Evolutionary conservation across 2,113 vertebrate species (phyloP), one percentile per base, ranked within the genome.

Genomic region (Amblyornis subalaris): DNA sequence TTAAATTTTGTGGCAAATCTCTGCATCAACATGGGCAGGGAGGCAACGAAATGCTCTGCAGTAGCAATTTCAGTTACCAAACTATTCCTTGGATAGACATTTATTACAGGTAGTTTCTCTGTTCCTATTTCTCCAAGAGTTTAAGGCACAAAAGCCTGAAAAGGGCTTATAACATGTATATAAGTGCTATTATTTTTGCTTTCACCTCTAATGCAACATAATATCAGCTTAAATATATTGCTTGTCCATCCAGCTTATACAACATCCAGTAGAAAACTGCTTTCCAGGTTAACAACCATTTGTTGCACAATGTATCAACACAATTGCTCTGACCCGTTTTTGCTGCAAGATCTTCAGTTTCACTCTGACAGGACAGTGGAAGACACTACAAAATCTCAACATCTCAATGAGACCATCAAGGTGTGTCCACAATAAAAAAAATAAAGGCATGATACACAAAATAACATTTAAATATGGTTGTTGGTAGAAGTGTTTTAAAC

Each of bases 121-220:
- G 82, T 36, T 94, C 61, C 88, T 93, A 60, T 80, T 91, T 95
- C 38, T 73, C 64, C 28, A 91, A 82, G 87, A 93, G 47, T 91
- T 95, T 97, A 97, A 95, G 96, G 95, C 95, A 95, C 94, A 77
- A 77, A 95, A 97, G 94, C 92, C 94, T 95, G 85, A 71, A 77
- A 95, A 92, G 90, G 93, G 88, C 94, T 97, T 91, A 38, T 44
- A 88, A 90, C 72, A 80, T 10, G 60, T 91, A 95, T 74, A 38
- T 62, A 91, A 95, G 89, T 92, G 92, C 91, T 89, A 88, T 76
- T 50, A 28, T 78, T 91, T 85, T 93, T 9, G 9, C 64, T 85
- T 80, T 93, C 85, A 88, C 71, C 75, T 88, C 88, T 85, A 94
- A 93, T 14, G 85, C 91, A 93, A 91, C 78, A 60, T 65, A 65